Evolutionary conservation across 1,140 invertebrate species (phyloP).

Genomic region (Linepithema humile): DNA sequence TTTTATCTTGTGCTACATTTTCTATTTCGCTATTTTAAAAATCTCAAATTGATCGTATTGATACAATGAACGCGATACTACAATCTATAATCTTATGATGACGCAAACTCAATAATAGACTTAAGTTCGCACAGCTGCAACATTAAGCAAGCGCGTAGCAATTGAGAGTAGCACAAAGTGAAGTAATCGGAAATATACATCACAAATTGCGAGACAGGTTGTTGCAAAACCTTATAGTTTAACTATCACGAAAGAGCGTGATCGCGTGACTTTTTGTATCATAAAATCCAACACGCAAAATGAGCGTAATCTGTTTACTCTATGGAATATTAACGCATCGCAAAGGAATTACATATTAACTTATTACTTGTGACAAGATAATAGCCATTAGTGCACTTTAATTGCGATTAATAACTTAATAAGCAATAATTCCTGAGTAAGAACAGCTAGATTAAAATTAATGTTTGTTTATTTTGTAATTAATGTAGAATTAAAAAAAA

Average conservation of each 20-base stretch:
- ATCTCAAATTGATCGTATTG: too few species aligned
- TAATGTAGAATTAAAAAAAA: too few species aligned
- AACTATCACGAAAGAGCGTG: not conserved
- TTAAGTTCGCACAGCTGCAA: not conserved
- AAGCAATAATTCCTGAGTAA: too few species aligned
- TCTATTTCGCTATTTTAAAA: not conserved
- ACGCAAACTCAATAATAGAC: not conserved
- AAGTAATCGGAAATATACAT: slow-evolving; percentile 23
- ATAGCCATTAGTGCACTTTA: not conserved
- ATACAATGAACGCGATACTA: not conserved
- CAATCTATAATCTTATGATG: not conserved
- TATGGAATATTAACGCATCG: not conserved
- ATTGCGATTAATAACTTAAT: not conserved
- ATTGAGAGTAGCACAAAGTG: not conserved
- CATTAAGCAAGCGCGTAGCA: slow-evolving; percentile 1
- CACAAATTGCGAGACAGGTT: not conserved
- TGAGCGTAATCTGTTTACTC: not conserved
- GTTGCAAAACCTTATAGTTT: slow-evolving; percentile 1
- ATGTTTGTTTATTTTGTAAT: not conserved
- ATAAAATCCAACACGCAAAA: slow-evolving; percentile 1
- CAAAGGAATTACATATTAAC: not conserved
- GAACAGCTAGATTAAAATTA: not conserved
- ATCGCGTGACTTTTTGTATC: slow-evolving; percentile 4
- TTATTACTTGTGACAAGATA: not conserved
- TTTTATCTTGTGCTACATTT: not conserved